A percentile compares a stretch with the other conserved stretches of the same genome.
These are phyloP conservation scores for Caenorhabditis sp. DNA, from an alignment of 2,888 invertebrate species.

Conservation along the genomic window DNA sequence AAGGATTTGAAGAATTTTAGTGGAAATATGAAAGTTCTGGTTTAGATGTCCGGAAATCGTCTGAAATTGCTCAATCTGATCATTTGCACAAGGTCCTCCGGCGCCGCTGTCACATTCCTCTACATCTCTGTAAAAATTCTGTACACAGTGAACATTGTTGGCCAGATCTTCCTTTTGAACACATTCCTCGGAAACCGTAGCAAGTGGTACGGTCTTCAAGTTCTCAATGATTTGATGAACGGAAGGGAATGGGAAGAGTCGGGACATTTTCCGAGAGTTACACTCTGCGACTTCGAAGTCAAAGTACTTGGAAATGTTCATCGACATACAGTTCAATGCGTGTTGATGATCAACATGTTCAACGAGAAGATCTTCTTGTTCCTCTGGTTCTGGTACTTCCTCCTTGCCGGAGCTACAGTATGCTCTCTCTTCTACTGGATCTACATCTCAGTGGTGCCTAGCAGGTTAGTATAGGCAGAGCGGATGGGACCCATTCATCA, in stretches of 20 bases:
- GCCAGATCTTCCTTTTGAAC: slow-evolving; percentile 83
- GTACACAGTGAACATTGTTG: slow-evolving; percentile 83
- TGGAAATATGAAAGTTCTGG: background rate
- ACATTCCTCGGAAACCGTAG: slow-evolving; percentile 82
- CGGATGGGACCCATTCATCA: slow-evolving; percentile 28
- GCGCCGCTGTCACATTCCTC: slow-evolving; percentile 82
- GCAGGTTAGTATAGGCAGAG: slow-evolving; percentile 73
- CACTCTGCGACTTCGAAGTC: slow-evolving; percentile 83
- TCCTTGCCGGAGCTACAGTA: slow-evolving; percentile 81
- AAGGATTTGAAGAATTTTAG: slow-evolving; percentile 9
- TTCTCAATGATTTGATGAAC: slow-evolving; percentile 82
- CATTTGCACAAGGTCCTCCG: slow-evolving; percentile 82
- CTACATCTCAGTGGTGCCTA: slow-evolving; percentile 82
- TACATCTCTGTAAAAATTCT: slow-evolving; percentile 81
- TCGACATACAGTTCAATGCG: slow-evolving; percentile 83
- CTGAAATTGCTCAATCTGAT: slow-evolving; percentile 81
- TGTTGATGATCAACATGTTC: slow-evolving; percentile 83
- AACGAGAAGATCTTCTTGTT: slow-evolving; percentile 83
- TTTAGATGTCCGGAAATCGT: slow-evolving; percentile 81
- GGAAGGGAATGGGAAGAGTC: slow-evolving; percentile 83
- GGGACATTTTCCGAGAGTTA: slow-evolving; percentile 82
- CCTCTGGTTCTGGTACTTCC: slow-evolving; percentile 83
- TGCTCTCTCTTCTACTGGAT: slow-evolving; percentile 83
- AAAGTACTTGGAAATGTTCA: slow-evolving; percentile 83
- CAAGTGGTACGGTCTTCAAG: slow-evolving; percentile 83